phyloP scores from a whole-genome alignment of 2,888 invertebrate genomes.

The Lamellibrachia columna region DNA sequence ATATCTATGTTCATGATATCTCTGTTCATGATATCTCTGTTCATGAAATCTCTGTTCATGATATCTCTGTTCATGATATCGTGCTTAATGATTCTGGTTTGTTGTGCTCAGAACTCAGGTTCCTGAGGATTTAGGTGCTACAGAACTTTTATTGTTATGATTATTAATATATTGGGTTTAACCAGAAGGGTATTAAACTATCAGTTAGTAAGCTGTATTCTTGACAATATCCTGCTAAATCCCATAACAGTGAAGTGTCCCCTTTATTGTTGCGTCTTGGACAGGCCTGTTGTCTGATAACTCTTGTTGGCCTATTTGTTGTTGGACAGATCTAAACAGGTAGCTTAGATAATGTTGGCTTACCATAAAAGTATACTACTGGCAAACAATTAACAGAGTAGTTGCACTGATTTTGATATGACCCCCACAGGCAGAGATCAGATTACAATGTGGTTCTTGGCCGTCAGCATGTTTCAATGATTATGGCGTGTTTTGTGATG shows the following conservation, averaged over 20 bases:
- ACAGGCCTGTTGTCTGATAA: background rate
- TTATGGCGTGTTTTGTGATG: conserved; percentile 9
- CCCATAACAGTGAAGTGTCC: background rate
- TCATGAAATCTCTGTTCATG: background rate
- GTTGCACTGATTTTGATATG: background rate
- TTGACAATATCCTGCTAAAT: background rate
- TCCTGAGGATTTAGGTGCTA: background rate
- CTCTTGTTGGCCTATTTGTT: background rate
- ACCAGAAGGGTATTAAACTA: background rate
- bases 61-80: background rate
- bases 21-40: background rate
- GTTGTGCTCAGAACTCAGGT: background rate
- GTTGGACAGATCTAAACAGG: background rate
- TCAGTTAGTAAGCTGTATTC: background rate
- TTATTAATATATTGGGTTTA: background rate
- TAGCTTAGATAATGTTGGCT: background rate
- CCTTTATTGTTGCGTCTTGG: background rate
- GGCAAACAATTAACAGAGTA: background rate
- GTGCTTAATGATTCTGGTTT: background rate
- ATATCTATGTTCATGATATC: background rate
- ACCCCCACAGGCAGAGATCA: background rate
- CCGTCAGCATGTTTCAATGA: background rate
- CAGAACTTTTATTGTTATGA: background rate
- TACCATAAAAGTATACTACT: background rate
- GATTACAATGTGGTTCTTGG: conserved; percentile 10